phyloP scores from a whole-genome alignment of 1,140 invertebrate genomes.

The Bilobella aurantiaca region DNA sequence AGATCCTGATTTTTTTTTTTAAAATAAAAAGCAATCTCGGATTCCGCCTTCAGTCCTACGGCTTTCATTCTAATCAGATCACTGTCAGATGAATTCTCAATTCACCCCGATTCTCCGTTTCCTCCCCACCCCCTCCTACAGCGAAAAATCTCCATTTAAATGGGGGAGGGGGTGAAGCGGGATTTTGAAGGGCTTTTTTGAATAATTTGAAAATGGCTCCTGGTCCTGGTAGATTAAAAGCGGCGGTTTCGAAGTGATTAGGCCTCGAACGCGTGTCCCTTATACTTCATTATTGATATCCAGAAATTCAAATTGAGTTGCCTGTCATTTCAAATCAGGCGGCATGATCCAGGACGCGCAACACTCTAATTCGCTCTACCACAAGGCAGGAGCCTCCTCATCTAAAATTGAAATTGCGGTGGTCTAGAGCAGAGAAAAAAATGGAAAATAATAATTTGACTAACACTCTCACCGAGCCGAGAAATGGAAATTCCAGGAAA shows the following conservation, averaged over 20 bases:
- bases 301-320: too few species aligned
- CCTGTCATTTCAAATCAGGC: neutral
- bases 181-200: too few species aligned
- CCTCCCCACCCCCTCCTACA: too few species aligned
- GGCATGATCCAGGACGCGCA: neutral
- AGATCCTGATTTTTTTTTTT: too few species aligned
- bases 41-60: neutral
- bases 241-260: too few species aligned
- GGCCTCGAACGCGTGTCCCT: too few species aligned
- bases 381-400: neutral
- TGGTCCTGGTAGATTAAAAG: too few species aligned
- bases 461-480: neutral
- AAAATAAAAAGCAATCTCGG: neutral
- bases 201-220: too few species aligned
- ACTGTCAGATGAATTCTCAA: conserved; percentile 2
- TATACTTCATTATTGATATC: too few species aligned
- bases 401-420: neutral
- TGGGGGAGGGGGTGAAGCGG: too few species aligned
- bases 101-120: neutral
- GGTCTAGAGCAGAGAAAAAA: too few species aligned
- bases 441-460: neutral
- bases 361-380: neutral
- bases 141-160: too few species aligned
- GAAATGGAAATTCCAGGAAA: neutral
- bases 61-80: neutral